Evolutionary conservation across 2,888 invertebrate genomes (phyloP).

Genomic region (Meloe dianella): DNA sequence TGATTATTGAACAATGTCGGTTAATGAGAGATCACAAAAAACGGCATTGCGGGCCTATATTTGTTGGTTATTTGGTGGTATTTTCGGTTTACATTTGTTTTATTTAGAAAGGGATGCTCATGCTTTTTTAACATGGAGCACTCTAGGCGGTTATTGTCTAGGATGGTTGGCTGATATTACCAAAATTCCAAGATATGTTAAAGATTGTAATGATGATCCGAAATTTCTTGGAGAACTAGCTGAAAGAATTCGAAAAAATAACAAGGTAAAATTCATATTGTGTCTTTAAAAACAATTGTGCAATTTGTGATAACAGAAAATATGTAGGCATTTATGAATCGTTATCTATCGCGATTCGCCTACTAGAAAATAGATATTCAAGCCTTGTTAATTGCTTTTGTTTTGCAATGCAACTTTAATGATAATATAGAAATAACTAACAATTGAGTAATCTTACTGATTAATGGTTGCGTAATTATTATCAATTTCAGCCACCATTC

Average conservation of each 20-base stretch:
- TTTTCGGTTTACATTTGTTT: constrained; percentile 89
- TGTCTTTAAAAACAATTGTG: not conserved
- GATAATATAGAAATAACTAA: too few species aligned
- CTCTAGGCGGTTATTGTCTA: constrained; percentile 84
- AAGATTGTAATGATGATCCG: constrained; percentile 79
- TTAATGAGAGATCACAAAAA: constrained; percentile 26
- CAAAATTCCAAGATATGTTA: constrained; percentile 83
- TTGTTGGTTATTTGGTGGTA: constrained; percentile 86
- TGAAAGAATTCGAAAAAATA: constrained; percentile 66
- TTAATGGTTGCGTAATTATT: constrained; percentile 2
- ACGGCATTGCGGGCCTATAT: constrained; percentile 68
- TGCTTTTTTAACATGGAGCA: constrained; percentile 89
- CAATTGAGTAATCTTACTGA: not conserved
- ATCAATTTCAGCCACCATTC: constrained; percentile 74
- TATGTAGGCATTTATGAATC: not conserved
- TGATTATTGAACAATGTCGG: constrained; percentile 8
- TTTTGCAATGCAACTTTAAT: constrained; percentile 8
- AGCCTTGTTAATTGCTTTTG: too few species aligned
- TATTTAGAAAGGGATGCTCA: constrained; percentile 89
- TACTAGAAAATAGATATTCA: not conserved
- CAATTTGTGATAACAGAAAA: constrained; percentile 1
- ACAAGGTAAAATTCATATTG: too few species aligned
- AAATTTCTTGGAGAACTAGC: constrained; percentile 70
- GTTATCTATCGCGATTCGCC: constrained; percentile 4
- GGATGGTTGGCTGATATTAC: constrained; percentile 90